Conservation (phyloP, 64 coral and sea anemone genomes). For the Dendronephthya gigantea region DNA sequence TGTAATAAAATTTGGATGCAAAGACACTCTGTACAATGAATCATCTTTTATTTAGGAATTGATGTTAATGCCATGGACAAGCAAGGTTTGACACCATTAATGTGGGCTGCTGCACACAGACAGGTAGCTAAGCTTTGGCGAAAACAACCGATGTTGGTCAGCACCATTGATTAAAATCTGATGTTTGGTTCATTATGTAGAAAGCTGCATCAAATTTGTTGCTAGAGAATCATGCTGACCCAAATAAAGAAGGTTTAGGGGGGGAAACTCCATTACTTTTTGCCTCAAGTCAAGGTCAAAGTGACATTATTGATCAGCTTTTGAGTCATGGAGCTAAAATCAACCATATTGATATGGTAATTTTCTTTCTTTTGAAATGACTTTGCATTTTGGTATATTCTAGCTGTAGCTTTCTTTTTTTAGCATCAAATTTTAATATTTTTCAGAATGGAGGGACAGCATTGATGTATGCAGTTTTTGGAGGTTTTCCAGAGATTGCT, state of each 20-base stretch:
- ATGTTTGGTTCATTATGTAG: slow-evolving; percentile 3
- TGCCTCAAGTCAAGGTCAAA: slow-evolving; percentile 88
- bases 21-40: background rate
- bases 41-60: slow-evolving; percentile 26
- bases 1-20: background rate
- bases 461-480: slow-evolving; percentile 86
- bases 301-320: slow-evolving; percentile 69
- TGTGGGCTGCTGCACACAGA: slow-evolving; percentile 91
- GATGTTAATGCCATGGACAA: slow-evolving; percentile 87
- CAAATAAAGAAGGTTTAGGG: slow-evolving; percentile 56
- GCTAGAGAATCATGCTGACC: slow-evolving; percentile 74
- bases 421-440: background rate
- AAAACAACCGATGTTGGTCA: background rate
- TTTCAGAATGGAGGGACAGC: slow-evolving; percentile 83
- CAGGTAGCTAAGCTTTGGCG: slow-evolving; percentile 47
- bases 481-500: slow-evolving; percentile 75
- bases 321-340: slow-evolving; percentile 76
- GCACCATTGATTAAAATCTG: too few species aligned
- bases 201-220: slow-evolving; percentile 79
- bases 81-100: slow-evolving; percentile 77
- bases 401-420: background rate
- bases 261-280: slow-evolving; percentile 76
- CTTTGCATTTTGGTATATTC: too few species aligned
- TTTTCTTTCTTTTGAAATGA: background rate
- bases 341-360: slow-evolving; percentile 57